These are phyloP conservation scores for Poeciliopsis paucimaculata DNA, from an alignment of 2,797 vertebrate genomes.

Conservation along the genomic window DNA sequence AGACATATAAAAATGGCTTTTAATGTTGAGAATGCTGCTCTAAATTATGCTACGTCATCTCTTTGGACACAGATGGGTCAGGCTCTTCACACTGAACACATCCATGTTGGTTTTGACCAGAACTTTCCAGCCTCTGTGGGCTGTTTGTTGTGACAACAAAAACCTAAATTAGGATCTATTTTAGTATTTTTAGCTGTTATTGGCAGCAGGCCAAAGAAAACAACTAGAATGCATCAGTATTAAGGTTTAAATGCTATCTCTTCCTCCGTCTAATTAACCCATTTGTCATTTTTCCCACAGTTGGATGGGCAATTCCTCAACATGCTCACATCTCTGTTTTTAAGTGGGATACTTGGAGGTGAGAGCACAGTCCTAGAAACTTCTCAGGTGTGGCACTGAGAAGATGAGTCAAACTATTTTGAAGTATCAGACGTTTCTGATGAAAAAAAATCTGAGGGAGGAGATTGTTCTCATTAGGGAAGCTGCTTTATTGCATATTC, in stretches of 20 bases:
- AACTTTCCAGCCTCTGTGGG: neutral
- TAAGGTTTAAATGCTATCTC: neutral
- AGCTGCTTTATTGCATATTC: neutral
- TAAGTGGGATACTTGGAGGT: conserved; percentile 71
- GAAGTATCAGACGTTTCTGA: neutral
- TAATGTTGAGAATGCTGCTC: neutral
- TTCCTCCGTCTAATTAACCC: neutral
- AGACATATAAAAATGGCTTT: neutral
- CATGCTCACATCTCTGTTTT: conserved; percentile 69
- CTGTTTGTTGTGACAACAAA: neutral
- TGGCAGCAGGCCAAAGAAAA: neutral
- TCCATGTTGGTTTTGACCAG: neutral
- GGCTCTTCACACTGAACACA: conserved; percentile 12
- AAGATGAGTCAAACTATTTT: neutral
- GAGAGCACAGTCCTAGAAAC: conserved; percentile 20
- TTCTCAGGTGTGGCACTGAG: neutral
- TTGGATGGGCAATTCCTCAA: conserved; percentile 55
- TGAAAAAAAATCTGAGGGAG: neutral
- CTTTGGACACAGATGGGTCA: conserved; percentile 6
- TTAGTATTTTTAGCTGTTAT: neutral
- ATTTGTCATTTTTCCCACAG: conserved; percentile 29
- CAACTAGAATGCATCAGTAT: neutral
- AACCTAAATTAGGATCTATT: neutral
- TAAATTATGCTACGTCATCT: conserved; percentile 18
- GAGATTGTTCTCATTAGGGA: neutral